Conservation (phyloP, 2,888 invertebrate species). For the Coleophora flavipennella region DNA sequence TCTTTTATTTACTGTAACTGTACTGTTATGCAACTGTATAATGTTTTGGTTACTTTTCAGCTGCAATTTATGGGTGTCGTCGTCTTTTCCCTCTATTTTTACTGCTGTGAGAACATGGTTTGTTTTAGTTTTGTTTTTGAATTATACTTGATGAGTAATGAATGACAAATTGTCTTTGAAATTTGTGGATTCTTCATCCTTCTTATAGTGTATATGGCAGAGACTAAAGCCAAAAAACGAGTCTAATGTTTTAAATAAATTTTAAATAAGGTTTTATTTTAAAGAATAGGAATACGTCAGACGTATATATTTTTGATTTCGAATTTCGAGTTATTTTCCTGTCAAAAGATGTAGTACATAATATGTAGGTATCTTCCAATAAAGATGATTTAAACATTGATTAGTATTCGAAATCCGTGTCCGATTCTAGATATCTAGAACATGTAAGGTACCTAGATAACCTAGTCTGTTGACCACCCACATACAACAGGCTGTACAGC, state of each 20-base stretch:
- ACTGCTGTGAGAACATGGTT: slow-evolving; percentile 51
- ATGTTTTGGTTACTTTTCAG: slow-evolving; percentile 69
- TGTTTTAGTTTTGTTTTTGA: slow-evolving; percentile 45
- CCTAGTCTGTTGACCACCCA: slow-evolving; percentile 45
- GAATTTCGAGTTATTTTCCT: no score
- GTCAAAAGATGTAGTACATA: no score
- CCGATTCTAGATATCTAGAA: slow-evolving; percentile 30
- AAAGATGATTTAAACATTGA: no score
- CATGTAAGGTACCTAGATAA: slow-evolving; percentile 12
- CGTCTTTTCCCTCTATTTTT: slow-evolving; percentile 66
- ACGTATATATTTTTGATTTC: no score
- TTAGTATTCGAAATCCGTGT: slow-evolving; percentile 45
- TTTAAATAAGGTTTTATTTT: no score
- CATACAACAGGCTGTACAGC: slow-evolving; percentile 34
- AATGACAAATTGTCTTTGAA: slow-evolving; percentile 26
- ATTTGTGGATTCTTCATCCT: slow-evolving; percentile 7
- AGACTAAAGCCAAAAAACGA: no score
- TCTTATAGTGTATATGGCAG: no score
- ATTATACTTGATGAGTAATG: slow-evolving; percentile 32
- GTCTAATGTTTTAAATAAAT: no score
- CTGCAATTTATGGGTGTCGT: slow-evolving; percentile 58
- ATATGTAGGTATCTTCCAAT: no score
- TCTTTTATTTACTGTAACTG: slow-evolving; percentile 65
- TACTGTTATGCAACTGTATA: slow-evolving; percentile 70
- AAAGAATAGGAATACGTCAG: no score